Percentiles rank a stretch among this genome's conserved stretches.
Conservation (phyloP, 2,888 invertebrate genomes). For the Gryllus longicercus region DNA sequence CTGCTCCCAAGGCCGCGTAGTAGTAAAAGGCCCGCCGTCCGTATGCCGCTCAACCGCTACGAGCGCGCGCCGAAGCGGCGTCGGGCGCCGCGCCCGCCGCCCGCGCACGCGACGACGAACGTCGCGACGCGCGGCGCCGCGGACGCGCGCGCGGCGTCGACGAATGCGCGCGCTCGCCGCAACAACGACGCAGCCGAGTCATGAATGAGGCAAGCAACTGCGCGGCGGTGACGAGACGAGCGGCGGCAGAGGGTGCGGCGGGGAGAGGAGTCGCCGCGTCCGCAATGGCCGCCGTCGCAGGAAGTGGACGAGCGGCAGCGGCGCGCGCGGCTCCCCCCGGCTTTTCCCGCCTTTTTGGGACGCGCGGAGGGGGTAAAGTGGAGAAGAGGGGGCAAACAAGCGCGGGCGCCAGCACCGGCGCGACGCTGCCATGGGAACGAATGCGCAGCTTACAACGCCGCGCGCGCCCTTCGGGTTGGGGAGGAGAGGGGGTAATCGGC, state of each 20-base stretch:
- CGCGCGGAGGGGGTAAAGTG: no score
- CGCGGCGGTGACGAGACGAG: neutral
- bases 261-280: neutral
- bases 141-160: no score
- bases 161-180: no score
- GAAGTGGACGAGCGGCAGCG: neutral
- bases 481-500: neutral
- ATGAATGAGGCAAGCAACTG: neutral
- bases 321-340: neutral
- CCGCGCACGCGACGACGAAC: neutral
- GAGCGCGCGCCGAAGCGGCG: neutral
- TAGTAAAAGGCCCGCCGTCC: neutral
- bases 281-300: slow-evolving; percentile 17
- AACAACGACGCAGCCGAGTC: neutral
- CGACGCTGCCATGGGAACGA: neutral
- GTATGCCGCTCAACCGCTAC: neutral
- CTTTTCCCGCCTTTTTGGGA: neutral
- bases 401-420: neutral
- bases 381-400: neutral
- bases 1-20: neutral
- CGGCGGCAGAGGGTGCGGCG: neutral
- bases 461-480: neutral
- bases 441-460: neutral
- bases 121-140: neutral
- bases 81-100: neutral